Conservation (phyloP, 2,113 vertebrate genomes). For the Mustelus asterias region DNA sequence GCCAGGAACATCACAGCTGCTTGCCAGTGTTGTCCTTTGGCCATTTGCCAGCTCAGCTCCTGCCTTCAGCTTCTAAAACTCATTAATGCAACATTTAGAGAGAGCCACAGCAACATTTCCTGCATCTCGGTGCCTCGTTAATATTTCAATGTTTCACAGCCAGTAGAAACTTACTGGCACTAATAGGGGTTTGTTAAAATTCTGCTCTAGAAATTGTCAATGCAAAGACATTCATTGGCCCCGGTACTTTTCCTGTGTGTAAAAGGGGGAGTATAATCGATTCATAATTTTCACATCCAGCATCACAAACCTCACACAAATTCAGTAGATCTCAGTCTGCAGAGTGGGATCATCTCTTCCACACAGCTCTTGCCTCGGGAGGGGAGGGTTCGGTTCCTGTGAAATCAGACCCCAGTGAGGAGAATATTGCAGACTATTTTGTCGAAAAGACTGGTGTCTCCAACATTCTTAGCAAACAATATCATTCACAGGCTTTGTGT, state of each 20-base stretch:
- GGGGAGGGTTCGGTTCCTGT: not conserved
- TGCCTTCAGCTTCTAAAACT: not conserved
- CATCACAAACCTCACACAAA: not conserved
- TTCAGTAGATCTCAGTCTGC: not conserved
- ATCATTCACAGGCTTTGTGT: not conserved
- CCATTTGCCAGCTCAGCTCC: not conserved
- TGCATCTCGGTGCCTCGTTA: not conserved
- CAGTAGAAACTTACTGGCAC: not conserved
- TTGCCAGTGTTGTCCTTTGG: not conserved
- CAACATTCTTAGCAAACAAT: not conserved
- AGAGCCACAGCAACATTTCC: not conserved
- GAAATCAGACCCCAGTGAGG: not conserved
- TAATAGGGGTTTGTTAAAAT: not conserved
- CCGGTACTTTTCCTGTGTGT: not conserved
- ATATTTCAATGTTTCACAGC: not conserved
- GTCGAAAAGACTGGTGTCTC: not conserved
- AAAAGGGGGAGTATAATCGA: not conserved
- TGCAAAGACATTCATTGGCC: not conserved
- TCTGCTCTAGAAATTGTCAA: not conserved
- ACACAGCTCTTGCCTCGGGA: not conserved
- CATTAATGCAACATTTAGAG: not conserved
- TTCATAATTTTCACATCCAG: not conserved
- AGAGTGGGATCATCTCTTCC: not conserved
- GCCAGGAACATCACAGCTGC: not conserved
- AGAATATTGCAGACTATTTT: not conserved